A percentile compares a stretch with the other conserved stretches of the same genome.
Conservation (phyloP, 1,140 invertebrate species). For the Ostrea denselamellosa region DNA sequence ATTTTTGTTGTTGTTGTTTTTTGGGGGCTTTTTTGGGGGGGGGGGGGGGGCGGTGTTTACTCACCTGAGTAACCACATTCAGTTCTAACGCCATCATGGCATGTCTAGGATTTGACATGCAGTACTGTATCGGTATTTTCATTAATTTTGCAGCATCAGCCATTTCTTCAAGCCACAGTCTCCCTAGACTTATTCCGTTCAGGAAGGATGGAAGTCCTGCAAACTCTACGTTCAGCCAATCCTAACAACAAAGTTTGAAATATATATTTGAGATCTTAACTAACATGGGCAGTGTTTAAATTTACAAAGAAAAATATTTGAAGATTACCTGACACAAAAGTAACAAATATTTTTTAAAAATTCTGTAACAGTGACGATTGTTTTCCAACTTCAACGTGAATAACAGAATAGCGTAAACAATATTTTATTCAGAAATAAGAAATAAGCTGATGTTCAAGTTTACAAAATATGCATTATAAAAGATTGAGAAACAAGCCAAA, state of each 20-base stretch:
- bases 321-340: no score
- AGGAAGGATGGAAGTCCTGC: slow-evolving; percentile 41
- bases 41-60: no score
- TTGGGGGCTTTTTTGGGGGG: no score
- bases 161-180: slow-evolving; percentile 62
- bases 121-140: slow-evolving; percentile 61
- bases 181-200: slow-evolving; percentile 48
- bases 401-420: no score
- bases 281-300: not conserved
- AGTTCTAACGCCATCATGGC: slow-evolving; percentile 53
- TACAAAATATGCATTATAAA: no score
- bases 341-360: no score
- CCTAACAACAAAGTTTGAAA: slow-evolving; percentile 22
- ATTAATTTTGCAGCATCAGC: slow-evolving; percentile 47
- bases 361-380: no score
- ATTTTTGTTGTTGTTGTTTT: no score
- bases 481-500: no score
- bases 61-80: slow-evolving; percentile 58
- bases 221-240: slow-evolving; percentile 60
- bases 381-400: no score
- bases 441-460: no score
- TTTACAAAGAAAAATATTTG: not conserved
- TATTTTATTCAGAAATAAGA: no score
- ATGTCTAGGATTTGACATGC: slow-evolving; percentile 59
- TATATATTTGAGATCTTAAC: not conserved